Evolutionary conservation across 2,113 vertebrate species (phyloP).

Genomic region (Callipepla squamata): DNA sequence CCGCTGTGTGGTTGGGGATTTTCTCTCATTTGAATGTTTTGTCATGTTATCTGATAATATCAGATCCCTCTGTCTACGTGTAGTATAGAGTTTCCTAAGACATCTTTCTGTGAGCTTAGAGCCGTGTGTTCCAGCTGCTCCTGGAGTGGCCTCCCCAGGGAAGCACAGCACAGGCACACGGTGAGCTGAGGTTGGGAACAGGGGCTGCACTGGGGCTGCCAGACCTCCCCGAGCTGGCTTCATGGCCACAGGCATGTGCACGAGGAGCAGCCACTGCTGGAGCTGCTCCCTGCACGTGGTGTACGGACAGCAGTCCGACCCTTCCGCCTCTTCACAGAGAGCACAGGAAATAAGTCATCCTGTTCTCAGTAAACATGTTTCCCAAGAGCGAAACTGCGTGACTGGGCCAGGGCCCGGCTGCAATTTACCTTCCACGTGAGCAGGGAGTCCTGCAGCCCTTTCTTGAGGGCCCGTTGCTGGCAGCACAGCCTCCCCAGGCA

Average conservation of each 20-base stretch:
- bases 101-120: neutral
- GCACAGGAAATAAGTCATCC: neutral
- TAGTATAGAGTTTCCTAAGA: neutral
- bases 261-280: neutral
- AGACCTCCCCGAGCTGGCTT: neutral
- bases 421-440: neutral
- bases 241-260: neutral
- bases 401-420: neutral
- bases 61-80: neutral
- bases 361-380: neutral
- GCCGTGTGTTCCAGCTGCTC: neutral
- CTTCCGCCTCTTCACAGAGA: neutral
- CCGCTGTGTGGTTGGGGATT: neutral
- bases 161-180: neutral
- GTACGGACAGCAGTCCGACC: neutral
- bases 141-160: no score
- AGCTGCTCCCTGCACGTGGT: neutral
- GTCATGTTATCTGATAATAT: constrained; percentile 28
- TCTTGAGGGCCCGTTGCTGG: neutral
- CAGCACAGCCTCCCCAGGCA: neutral
- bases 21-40: neutral
- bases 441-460: neutral
- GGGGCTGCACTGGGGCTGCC: no score
- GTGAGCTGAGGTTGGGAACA: no score
- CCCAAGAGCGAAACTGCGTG: neutral